Base-by-base conservation (phyloP, 1,140 invertebrate genomes). In the Aphaenogaster ashmeadi region DNA sequence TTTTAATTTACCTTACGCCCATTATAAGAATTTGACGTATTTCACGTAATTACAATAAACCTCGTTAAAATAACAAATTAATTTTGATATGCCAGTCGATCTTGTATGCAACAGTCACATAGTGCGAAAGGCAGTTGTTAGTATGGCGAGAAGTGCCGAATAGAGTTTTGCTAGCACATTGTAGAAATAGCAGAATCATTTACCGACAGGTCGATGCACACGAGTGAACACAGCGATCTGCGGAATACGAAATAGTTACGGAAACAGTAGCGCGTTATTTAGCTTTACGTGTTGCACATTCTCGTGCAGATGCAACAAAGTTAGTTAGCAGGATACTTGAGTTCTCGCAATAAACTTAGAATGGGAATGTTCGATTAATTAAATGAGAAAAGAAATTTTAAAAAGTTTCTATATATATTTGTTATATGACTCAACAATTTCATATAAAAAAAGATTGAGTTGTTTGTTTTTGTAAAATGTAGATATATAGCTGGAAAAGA, bases 201-300 rank as follows among this genome's bases (percentile, higher is more conserved):
- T 94, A 92, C 90, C 89, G 93, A 86, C 88, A 79, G 90, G 78
- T 89, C 92, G 92, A 93, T 93, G 92, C 94, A 92, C 92, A 93
- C 88, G 89, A 91, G 89, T 85, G 89, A 92, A 9, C 86, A 88
- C 86, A 71, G 27, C 71, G 75, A 78, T 84, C 81, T 60, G 52
- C n/a, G 75, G 87, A 86, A 88, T 72, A 85, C 60, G 78, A 78
- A 86, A 90, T 67, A 54, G 47, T 75, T 66, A 58, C 36, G 56
- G 38, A 75, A 87, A 50, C n/a, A 15, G 15, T 67, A 41, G 44
- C 56, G 13, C 47, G 11, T 74, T 83, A 67, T 72, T 38, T 50
- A 66, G 18, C 38, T 78, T 56, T 47, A 50, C 60, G 64, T 33
- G 67, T 78, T 86, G 79, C 56, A 86, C 47, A 72, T 87, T 71